Evolutionary conservation across 2,113 vertebrate genomes (phyloP), one percentile per base, ranked within the genome.

Genomic region (Ophiodon elongatus): DNA sequence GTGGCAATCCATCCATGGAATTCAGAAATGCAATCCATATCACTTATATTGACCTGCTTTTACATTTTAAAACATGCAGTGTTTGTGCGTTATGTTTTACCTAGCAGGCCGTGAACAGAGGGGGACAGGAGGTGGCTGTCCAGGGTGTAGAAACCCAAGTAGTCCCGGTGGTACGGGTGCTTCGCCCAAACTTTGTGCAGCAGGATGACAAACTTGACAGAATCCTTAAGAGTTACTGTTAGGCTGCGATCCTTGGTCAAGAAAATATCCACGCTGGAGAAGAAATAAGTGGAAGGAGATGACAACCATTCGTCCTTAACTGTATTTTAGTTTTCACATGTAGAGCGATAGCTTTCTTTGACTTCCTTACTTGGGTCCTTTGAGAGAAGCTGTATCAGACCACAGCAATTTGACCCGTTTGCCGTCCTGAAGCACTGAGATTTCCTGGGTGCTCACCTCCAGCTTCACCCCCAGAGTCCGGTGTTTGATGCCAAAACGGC

Each of bases 131-230:
- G 93, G 83, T 96, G 96, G 76, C 95, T 96, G 83, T 97, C 96
- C 82, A 97, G 3, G 14, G 96, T 97, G 43, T 99, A 99, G 75
- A 99, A 96, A 35, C 98, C 98, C 66, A 99, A 92, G 83, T 97
- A 99, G 88, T 98, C 96, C 72, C 80, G 92, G 84, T 98, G 97
- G 68, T 94, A 89, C 0, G 97, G 97, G 81, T 98, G 96, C 63
- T 96, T 96, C 91, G 94, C 94, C 97, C 97, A 98, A 23, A 97
- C 95, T 92, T 96, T 95, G 89, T 99, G 98, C 54, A 99, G 90
- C 89, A 99, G 77, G 63, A 99, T 93, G 75, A 97, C 94, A 95
- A 99, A 99, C 72, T 95, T 97, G 54, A 92, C 94, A 1, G 96
- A 95, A 17, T 95, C 95, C 86, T 91, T 97, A 63, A 99, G 93